Percentiles rank a stretch among this genome's conserved stretches.
These are phyloP conservation scores for Trematocara variabile DNA, from an alignment of 2,113 vertebrate genomes.

Conservation along the genomic window DNA sequence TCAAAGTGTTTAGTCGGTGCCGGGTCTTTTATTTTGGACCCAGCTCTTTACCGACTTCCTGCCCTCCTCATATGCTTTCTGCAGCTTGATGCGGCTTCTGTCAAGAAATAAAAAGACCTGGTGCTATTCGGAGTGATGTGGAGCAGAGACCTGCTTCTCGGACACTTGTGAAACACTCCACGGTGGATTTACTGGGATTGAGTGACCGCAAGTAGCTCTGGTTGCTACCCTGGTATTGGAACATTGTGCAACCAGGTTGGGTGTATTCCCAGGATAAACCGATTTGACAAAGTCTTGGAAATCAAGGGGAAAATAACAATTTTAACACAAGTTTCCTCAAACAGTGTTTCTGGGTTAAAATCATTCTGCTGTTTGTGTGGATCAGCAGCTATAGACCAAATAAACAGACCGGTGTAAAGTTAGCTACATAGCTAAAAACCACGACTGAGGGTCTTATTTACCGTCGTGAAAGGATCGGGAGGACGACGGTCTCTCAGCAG, in stretches of 20 bases:
- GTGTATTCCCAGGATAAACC: neutral
- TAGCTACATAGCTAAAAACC: neutral
- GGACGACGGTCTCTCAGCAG: neutral
- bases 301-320: neutral
- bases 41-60: neutral
- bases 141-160: neutral
- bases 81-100: neutral
- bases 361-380: neutral
- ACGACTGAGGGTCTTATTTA: neutral
- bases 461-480: accelerated
- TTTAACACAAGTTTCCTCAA: neutral
- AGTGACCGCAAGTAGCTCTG: neutral
- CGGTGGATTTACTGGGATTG: neutral
- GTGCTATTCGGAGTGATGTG: neutral
- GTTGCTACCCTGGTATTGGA: neutral
- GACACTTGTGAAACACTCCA: neutral
- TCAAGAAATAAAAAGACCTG: neutral
- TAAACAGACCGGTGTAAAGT: neutral
- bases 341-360: neutral
- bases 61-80: neutral
- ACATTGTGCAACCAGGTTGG: neutral
- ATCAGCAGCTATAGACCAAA: neutral
- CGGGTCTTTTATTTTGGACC: neutral
- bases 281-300: neutral
- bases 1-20: neutral